Evolutionary conservation across 2,113 vertebrate species (phyloP), one percentile per base, ranked within the genome.

Genomic region (Donacobius atricapilla): DNA sequence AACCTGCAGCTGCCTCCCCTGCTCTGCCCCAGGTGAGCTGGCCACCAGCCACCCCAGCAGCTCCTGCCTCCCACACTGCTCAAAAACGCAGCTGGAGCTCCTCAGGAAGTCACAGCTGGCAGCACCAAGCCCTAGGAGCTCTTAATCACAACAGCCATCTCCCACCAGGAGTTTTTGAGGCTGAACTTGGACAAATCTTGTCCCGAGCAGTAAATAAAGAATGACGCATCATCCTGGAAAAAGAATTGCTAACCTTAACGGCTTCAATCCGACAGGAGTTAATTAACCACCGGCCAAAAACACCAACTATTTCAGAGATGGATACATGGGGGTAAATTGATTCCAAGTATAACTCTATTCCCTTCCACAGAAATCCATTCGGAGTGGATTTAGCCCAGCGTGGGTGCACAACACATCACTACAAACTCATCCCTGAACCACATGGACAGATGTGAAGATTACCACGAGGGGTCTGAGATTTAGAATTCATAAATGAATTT

Each of bases 401-500:
- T n/a, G 53, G 57, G 53, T 12, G 39, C 45, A 27, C 30, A 58
- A 56, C 4, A 5, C 3, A 33, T 42, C 13, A 1, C 75, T 25
- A 11, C 79, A 58, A 16, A 60, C 60, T 19, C 86, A 83, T 64
- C 80, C 85, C 65, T 80, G 35, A 77, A 68, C 65, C 60, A 30
- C 58, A 18, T 11, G 54, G 82, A 72, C 82, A 95, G 92, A 96
- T 95, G 90, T 78, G 94, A 73, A 96, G 94, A 90, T 96, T 94
- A 96, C 51, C 79, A 81, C 0, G 3, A 86, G 64, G 33, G 68
- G 23, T 31, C 79, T 68, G 83, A 90, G 90, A 88, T 92, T 92
- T 77, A 95, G 83, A 86, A 88, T 89, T 83, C 72, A 90, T 92
- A 96, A 88, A 93, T 69, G 1, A 92, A 87, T 87, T 82, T 66